Evolutionary conservation across 2,113 vertebrate species (phyloP).

Genomic region (Nerophis ophidion): DNA sequence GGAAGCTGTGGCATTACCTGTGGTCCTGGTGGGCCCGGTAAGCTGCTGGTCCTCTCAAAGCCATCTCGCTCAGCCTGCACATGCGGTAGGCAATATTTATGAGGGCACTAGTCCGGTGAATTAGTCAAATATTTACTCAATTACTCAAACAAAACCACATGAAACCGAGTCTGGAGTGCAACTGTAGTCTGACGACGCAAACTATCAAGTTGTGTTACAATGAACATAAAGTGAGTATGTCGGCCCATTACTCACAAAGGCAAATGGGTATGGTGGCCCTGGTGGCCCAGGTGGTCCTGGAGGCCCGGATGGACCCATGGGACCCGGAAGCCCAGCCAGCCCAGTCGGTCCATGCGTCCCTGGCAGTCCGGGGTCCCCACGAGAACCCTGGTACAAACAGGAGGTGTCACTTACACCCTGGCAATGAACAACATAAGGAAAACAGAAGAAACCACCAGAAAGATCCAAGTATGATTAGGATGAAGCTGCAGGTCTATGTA

Average conservation of each 20-base stretch:
- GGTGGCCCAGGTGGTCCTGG: slow-evolving; percentile 79
- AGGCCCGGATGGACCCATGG: slow-evolving; percentile 80
- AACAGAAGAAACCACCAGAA: slow-evolving; percentile 17
- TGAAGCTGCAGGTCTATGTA: not conserved
- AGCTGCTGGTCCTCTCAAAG: slow-evolving; percentile 42
- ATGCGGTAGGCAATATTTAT: not conserved
- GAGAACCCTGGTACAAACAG: slow-evolving; percentile 66
- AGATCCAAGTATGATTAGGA: not conserved
- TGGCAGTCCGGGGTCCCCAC: slow-evolving; percentile 67
- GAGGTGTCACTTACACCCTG: not conserved
- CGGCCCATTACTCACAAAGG: slow-evolving; percentile 75
- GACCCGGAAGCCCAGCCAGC: slow-evolving; percentile 79
- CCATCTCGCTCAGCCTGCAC: slow-evolving; percentile 72
- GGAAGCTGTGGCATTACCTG: slow-evolving; percentile 69
- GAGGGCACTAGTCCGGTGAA: not conserved
- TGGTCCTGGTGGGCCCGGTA: slow-evolving; percentile 62
- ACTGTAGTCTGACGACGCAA: not conserved
- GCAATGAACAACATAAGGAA: not conserved
- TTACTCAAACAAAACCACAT: too few relatives aligned
- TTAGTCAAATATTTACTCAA: too few relatives aligned
- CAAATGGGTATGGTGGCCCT: slow-evolving; percentile 56
- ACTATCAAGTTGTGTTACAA: not conserved
- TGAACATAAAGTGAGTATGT: not conserved
- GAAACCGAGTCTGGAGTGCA: not conserved
- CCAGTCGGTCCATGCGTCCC: slow-evolving; percentile 75